Conservation (phyloP, 1,140 invertebrate genomes). For the Teleopsis dalmanni region DNA sequence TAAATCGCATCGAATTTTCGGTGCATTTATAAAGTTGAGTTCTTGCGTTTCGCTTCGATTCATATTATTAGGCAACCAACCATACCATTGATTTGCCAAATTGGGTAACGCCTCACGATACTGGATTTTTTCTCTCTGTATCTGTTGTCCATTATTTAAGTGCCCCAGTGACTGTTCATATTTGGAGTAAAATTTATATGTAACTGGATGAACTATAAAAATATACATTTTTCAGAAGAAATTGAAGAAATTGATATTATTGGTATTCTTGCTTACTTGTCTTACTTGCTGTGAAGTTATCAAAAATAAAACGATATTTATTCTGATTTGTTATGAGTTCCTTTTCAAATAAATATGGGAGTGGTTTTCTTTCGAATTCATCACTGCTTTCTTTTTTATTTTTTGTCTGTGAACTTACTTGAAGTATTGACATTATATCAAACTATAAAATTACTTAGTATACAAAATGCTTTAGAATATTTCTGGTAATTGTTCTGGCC, state of each 20-base stretch:
- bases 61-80: slow-evolving; percentile 26
- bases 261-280: background rate
- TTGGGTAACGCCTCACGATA: slow-evolving; percentile 16
- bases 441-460: too few relatives aligned
- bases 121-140: slow-evolving; percentile 15
- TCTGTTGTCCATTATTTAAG: too few relatives aligned
- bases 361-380: slow-evolving; percentile 6
- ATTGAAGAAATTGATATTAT: background rate
- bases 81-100: slow-evolving; percentile 31
- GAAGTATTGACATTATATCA: too few relatives aligned
- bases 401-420: too few relatives aligned
- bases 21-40: slow-evolving; percentile 32
- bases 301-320: slow-evolving; percentile 21
- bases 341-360: slow-evolving; percentile 38
- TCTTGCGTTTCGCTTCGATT: slow-evolving; percentile 8
- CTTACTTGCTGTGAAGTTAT: background rate
- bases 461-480: too few relatives aligned
- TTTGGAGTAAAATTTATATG: slow-evolving; percentile 30
- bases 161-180: too few relatives aligned
- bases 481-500: too few relatives aligned
- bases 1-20: slow-evolving; percentile 32
- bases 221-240: background rate
- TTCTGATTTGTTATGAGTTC: slow-evolving; percentile 32
- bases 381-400: too few relatives aligned
- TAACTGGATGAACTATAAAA: slow-evolving; percentile 26